Conservation (phyloP, 2,797 vertebrate species). For the Lepus townsendii region DNA sequence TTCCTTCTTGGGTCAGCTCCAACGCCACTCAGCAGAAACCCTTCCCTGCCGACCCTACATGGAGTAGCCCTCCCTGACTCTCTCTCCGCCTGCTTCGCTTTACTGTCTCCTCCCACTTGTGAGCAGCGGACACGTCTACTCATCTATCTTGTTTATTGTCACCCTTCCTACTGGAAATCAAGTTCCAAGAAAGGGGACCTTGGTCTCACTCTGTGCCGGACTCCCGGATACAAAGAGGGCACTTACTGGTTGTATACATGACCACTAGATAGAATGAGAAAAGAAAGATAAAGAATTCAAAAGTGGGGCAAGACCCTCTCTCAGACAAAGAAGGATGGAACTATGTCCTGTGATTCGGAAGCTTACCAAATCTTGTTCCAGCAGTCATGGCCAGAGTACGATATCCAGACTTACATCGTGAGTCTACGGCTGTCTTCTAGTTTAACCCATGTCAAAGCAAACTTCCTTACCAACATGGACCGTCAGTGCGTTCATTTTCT, state of each 20-base stretch:
- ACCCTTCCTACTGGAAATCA: not conserved
- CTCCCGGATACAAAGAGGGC: not conserved
- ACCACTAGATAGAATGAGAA: conserved; percentile 29
- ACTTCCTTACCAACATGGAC: not conserved
- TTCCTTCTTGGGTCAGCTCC: not conserved
- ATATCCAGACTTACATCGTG: not conserved
- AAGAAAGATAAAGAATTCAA: conserved; percentile 13
- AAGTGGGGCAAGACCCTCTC: not conserved
- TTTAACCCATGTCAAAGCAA: conserved; percentile 17
- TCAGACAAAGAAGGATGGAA: not conserved
- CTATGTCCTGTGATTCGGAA: not conserved
- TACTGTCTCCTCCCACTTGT: not conserved
- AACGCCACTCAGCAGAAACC: not conserved
- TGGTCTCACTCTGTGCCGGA: not conserved
- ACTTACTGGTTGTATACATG: not conserved
- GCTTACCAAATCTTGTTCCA: not conserved
- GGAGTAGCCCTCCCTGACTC: not conserved
- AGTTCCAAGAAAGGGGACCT: not conserved
- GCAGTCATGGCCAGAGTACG: not conserved
- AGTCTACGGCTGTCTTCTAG: not conserved
- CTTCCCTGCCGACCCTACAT: not conserved
- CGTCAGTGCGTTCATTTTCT: not conserved
- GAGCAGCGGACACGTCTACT: no score
- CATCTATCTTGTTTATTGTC: not conserved
- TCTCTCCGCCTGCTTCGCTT: not conserved